A percentile compares a stretch with the other conserved stretches of the same genome.
These are phyloP conservation scores for Eupithecia vulgata DNA, from an alignment of 2,888 invertebrate genomes.

Conservation along the genomic window DNA sequence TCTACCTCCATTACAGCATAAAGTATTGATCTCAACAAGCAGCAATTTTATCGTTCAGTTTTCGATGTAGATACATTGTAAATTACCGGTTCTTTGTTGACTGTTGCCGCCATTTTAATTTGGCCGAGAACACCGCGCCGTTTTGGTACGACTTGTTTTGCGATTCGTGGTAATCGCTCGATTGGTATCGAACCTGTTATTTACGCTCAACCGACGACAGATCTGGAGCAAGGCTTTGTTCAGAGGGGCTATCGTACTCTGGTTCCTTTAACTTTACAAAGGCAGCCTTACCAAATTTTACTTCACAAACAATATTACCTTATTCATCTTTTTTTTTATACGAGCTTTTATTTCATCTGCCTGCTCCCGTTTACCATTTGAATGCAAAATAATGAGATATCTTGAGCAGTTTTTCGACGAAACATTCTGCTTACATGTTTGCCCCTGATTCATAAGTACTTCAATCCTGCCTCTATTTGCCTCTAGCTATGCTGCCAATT, in stretches of 20 bases:
- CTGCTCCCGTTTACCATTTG: not conserved
- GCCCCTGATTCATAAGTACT: not conserved
- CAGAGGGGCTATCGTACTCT: not conserved
- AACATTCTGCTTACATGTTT: not conserved
- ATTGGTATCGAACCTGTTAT: conserved; percentile 60
- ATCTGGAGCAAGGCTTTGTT: conserved; percentile 12
- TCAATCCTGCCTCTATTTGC: conserved; percentile 8
- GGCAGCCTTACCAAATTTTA: not conserved
- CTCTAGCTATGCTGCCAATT: conserved; percentile 19
- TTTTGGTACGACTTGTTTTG: conserved; percentile 46
- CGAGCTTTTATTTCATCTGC: not conserved
- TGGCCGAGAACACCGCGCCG: conserved; percentile 56
- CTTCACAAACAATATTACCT: not conserved
- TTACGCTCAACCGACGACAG: conserved; percentile 40
- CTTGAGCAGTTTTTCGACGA: not conserved
- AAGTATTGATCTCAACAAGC: conserved; percentile 38
- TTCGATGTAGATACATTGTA: conserved; percentile 51
- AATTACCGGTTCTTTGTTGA: conserved; percentile 60
- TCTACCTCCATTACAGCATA: not conserved
- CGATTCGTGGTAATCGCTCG: conserved; percentile 46
- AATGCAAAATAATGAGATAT: not conserved
- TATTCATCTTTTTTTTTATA: not conserved
- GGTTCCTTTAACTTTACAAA: not conserved
- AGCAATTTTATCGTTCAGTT: conserved; percentile 51
- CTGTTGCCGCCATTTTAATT: conserved; percentile 65